Base-by-base conservation (phyloP, 2,888 invertebrate genomes). In the Drosophila falleni region DNA sequence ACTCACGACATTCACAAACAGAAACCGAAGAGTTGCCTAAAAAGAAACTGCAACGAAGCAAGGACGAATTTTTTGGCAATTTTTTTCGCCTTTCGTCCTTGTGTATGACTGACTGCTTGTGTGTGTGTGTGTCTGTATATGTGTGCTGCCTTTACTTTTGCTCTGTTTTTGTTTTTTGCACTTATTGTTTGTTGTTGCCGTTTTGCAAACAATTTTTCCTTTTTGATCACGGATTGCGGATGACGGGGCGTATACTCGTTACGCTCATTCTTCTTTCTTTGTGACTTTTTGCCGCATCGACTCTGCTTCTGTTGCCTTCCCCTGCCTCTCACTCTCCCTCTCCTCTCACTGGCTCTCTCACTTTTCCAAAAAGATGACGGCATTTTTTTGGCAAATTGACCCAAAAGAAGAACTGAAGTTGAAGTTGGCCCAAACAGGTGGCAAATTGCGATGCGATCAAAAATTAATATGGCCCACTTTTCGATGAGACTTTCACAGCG, bases 21-120 rank as follows among this genome's bases (percentile, higher is more conserved):
- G 44, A 37, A 51, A 41, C 69, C 58, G 54, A 56, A 19, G 19
- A 16, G 65, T 37, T 54, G 50, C 58, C 75, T 58, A 91, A 91
- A 91, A 91, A 91, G 91, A 89, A 91, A 91, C 90, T 91, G 90
- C 89, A 90, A 91, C 91, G 88, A 90, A 86, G 87, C 91, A 91
- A 91, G 91, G 91, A 91, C 91, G 91, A 91, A 91, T 90, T 90
- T 90, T 91, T 91, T 90, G 89, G 90, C 81, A 86, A 76, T 89
- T 87, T 90, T 90, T 90, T 89, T 56, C 41, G 13, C 31, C 64
- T 56, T 19, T 26, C 47, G 60, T 55, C 31, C 59, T 53, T 59
- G 39, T 42, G 42, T 41, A 6, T 51, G 41, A 54, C 33, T 55
- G 26, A 41, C 31, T 44, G 16, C 46, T 2, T 59, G 23, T 19